Evolutionary conservation across 35 echinoderm and acorn worm genomes (phyloP).

Genomic region (Heliocidaris erythrogramma): DNA sequence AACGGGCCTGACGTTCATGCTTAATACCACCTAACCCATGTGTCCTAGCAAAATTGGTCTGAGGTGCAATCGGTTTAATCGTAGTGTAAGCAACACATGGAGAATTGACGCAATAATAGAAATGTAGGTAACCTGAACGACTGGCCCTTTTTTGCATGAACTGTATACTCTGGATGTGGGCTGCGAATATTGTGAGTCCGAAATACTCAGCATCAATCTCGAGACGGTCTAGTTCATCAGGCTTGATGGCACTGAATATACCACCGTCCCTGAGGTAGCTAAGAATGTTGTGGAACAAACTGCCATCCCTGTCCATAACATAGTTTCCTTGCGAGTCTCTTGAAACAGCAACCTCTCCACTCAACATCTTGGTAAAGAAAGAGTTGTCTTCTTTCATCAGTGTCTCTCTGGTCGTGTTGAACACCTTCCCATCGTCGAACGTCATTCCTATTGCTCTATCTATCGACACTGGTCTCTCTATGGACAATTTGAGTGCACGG

Average conservation of each 20-base stretch:
- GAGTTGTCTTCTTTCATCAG: not conserved
- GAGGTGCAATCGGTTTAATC: too few species aligned
- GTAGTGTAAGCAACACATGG: too few species aligned
- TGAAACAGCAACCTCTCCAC: not conserved
- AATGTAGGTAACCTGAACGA: too few species aligned
- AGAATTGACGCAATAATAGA: too few species aligned
- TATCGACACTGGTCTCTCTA: constrained; percentile 17
- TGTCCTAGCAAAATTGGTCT: too few species aligned
- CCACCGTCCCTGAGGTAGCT: not conserved
- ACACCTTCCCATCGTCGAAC: not conserved
- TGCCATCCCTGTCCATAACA: not conserved
- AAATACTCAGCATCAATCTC: not conserved
- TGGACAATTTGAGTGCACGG: not conserved
- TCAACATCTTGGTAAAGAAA: not conserved
- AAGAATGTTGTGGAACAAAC: not conserved
- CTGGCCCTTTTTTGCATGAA: not conserved
- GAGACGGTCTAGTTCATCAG: not conserved
- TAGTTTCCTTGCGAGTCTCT: not conserved
- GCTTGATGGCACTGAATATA: not conserved
- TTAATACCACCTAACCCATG: too few species aligned
- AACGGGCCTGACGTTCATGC: too few species aligned
- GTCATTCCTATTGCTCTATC: not conserved
- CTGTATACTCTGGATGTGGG: not conserved
- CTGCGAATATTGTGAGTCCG: not conserved
- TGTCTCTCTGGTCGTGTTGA: not conserved